Evolutionary conservation across 1,140 invertebrate species (phyloP).

Genomic region (Chironomus tepperi): DNA sequence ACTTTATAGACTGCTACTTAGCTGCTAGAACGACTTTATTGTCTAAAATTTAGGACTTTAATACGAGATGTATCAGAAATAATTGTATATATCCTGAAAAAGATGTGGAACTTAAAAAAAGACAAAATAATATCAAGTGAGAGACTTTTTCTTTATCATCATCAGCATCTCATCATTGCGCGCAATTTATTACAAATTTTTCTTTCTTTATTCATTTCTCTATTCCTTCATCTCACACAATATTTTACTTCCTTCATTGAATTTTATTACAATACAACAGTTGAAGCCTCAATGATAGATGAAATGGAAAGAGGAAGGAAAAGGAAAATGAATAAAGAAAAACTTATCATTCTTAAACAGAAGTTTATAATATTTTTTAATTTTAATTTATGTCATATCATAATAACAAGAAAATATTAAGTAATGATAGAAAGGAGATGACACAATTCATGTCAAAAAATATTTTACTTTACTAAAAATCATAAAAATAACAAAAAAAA

Average conservation of each 20-base stretch:
- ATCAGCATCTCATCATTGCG: conserved; percentile 11
- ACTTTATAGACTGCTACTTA: too few relatives aligned
- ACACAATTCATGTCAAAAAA: too few relatives aligned
- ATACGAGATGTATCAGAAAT: too few relatives aligned
- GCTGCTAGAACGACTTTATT: too few relatives aligned
- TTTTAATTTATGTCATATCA: neutral
- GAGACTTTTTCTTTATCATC: neutral
- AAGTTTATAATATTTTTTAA: too few relatives aligned
- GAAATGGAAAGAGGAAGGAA: neutral
- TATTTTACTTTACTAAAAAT: too few relatives aligned
- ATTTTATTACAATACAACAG: neutral
- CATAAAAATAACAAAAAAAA: neutral
- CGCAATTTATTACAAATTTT: conserved; percentile 9
- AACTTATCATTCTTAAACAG: neutral
- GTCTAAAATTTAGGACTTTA: too few relatives aligned
- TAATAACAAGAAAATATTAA: neutral
- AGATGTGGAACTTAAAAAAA: neutral
- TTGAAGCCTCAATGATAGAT: too few relatives aligned
- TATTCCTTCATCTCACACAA: too few relatives aligned
- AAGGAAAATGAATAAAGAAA: neutral
- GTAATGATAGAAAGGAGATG: too few relatives aligned
- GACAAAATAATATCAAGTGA: neutral
- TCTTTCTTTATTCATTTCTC: neutral
- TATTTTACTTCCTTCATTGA: neutral
- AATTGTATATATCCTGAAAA: too few relatives aligned